Evolutionary conservation across 1,140 invertebrate species (phyloP), one percentile per base, ranked within the genome.

Genomic region (Colletes latitarsis): DNA sequence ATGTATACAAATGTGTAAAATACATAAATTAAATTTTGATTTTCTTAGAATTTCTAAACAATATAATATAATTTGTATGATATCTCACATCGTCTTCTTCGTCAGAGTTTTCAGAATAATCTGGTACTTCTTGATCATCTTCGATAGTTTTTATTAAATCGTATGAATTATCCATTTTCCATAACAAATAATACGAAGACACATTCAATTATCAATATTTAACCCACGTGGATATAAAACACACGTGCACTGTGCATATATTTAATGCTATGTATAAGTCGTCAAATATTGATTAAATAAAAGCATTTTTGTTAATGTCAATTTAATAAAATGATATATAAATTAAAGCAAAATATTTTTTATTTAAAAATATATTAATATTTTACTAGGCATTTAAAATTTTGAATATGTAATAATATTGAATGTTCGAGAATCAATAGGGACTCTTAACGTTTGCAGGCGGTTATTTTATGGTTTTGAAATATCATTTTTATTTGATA

Each of bases 91-190:
- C 96, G 49, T 96, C 94, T 94, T 98, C 97, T 71, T 95, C 95
- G 87, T 97, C 97, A 0, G 97, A 97, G 90, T 96, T 95, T 89
- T 98, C 97, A 6, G 96, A 96, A 75, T 94, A 96, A 94, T 97
- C 93, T 82, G 96, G 94, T 6, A 98, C 95, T 90, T 97, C 95
- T 81, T 97, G 95, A 88, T 96, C 95, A 79, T 98, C 97, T 21
- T 95, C 94, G 62, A 98, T 98, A 1, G 97, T 97, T 92, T 94
- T 95, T 76, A 96, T 94, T 69, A 95, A 91, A 86, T 95, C 93
- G 14, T 43, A 88, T 39, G 90, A 87, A 70, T 70, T 83, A 62
- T 39, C 66, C 81, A 86, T 87, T 77, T 81, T 76, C 10, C 63
- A 67, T 69, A 67, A 49, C 55, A 82, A 64, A 63, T 41, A 30